phyloP scores from a whole-genome alignment of 1,140 invertebrate species.

The Diabrotica virgifera region DNA sequence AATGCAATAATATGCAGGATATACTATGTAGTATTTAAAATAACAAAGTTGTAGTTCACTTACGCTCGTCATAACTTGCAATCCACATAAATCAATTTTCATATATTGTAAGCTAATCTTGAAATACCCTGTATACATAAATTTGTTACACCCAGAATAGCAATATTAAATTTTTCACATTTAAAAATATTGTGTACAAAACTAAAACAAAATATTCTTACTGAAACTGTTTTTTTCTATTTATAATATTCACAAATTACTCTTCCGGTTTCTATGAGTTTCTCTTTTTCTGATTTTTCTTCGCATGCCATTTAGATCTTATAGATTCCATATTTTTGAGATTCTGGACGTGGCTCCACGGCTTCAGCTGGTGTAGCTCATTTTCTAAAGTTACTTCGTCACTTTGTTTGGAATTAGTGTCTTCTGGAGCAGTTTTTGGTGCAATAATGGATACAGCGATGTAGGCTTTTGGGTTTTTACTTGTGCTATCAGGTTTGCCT shows the following conservation, averaged over 20 bases:
- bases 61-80: too few relatives aligned
- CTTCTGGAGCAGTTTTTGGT: constrained; percentile 35
- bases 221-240: neutral
- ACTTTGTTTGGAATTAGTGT: constrained; percentile 11
- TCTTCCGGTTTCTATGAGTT: constrained; percentile 1
- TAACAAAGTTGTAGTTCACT: too few relatives aligned
- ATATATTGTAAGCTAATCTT: too few relatives aligned
- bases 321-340: constrained; percentile 31
- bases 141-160: too few relatives aligned
- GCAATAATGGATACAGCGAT: constrained; percentile 47
- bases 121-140: too few relatives aligned
- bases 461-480: constrained; percentile 45
- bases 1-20: too few relatives aligned
- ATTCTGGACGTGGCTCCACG: constrained; percentile 34
- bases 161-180: too few relatives aligned
- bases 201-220: too few relatives aligned
- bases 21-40: too few relatives aligned
- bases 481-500: constrained; percentile 42
- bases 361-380: constrained; percentile 44
- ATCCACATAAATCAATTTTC: too few relatives aligned
- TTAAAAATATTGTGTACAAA: too few relatives aligned
- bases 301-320: constrained; percentile 30
- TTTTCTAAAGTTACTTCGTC: constrained; percentile 42
- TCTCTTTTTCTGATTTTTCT: constrained; percentile 17
- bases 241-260: constrained; percentile 3